Percentiles rank a stretch among this genome's conserved stretches.
These are phyloP conservation scores for Thamnophis sirtalis DNA, from an alignment of 2,113 vertebrate genomes.

Conservation along the genomic window DNA sequence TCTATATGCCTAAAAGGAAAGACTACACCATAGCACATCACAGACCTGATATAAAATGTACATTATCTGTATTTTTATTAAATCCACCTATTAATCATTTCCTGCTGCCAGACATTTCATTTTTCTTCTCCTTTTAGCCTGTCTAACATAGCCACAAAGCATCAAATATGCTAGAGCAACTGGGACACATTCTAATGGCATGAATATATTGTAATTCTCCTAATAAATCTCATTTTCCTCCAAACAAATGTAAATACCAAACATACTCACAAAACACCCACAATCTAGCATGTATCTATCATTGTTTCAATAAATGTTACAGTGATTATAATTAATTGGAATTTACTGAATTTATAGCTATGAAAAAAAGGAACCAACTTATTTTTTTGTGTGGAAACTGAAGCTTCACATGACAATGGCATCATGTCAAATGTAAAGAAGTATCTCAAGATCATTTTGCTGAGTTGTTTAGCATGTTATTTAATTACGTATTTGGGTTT, in stretches of 20 bases:
- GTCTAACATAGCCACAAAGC: background rate
- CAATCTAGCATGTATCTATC: background rate
- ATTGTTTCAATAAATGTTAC: background rate
- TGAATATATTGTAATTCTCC: conserved; percentile 18
- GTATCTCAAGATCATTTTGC: background rate
- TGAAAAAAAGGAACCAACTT: background rate
- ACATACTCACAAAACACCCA: conserved; percentile 15
- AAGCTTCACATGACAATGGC: background rate
- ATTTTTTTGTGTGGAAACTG: background rate
- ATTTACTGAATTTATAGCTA: background rate
- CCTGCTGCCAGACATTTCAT: background rate
- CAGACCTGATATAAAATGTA: conserved; percentile 7
- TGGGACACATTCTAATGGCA: conserved; percentile 29
- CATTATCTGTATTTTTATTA: background rate
- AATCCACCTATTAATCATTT: background rate
- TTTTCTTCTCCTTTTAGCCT: background rate
- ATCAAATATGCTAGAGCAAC: conserved; percentile 29
- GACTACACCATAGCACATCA: background rate
- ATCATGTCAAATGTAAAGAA: background rate
- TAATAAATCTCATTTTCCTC: conserved; percentile 1
- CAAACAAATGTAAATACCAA: conserved; percentile 4
- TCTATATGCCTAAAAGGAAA: conserved; percentile 17
- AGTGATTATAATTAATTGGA: conserved; percentile 21
- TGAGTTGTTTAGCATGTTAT: background rate
- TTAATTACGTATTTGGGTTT: background rate